Evolutionary conservation across 2,888 invertebrate genomes (phyloP), one percentile per base, ranked within the genome.

Genomic region (Chrysolina haemoptera): DNA sequence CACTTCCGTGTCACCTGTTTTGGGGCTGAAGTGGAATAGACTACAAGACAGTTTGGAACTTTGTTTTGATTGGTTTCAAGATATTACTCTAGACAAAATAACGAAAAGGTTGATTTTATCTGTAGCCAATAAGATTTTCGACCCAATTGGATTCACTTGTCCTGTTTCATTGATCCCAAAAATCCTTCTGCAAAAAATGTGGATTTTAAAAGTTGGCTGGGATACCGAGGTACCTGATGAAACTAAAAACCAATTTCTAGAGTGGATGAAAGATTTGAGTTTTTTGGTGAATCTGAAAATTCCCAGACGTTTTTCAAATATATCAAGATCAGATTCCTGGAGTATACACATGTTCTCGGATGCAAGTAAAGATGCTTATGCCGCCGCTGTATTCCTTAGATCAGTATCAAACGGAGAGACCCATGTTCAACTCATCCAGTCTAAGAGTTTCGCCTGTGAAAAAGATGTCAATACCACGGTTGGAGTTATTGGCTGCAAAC

Each of bases 141-240:
- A 74, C 48, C 73, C 76, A 2, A 76, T 74, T 20, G 73, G 76
- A n/a, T 76, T 76, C 50, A 66, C 67, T n/a, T 66, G 70, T 40
- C 78, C 78, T 1, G 65, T 68, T 16, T 70, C 72, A 14, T 40
- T 78, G 62, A n/a, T 53, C 4, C 78, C 77, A 11, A 78, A 77
- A 48, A 48, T 78, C 16, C 22, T 79, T 20, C 53, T 79, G 20
- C 74, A 78, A 59, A 35, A 65, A 35, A 22, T 62, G 27, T 76
- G 77, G 76, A 62, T 71, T 53, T 53, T 68, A 55, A 35, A 73
- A 40, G 35, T 78, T 16, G 40, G 46, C 6, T 77, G 75, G 76
- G 70, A 73, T 68, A 16, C 16, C 12, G 48, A 41, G 50, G 50
- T 74, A 12, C 63, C 64, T n/a, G 63, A 69, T 16, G 65, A 43